Evolutionary conservation across 92 coral and sea anemone species (phyloP), one percentile per base, ranked within the genome.

Genomic region (Epizoanthus fatuus): DNA sequence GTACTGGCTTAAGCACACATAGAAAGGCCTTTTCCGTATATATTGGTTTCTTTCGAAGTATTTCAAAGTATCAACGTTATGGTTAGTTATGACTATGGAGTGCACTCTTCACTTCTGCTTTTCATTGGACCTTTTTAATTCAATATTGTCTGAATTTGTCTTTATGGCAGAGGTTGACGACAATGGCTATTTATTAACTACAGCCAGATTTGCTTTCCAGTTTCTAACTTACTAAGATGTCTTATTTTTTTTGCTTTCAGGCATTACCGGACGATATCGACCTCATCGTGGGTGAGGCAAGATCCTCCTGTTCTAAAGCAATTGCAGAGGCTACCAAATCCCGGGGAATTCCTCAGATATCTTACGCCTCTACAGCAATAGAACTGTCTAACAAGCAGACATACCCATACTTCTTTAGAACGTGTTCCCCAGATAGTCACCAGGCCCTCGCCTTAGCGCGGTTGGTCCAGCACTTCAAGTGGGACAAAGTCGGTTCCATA

Each of bases 281-380:
- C 90, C 84, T 97, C 78, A 95, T 97, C 76, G 89, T 97, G 52
- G 99, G 99, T 76, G 99, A 93, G 75, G 99, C 99, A 63, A 64
- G 99, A 14, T 97, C 99, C 51, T 89, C 90, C 17, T 97, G 99
- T 60, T 95, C 99, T 22, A 95, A 95, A 45, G 98, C 99, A 8
- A 97, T 97, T 40, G 92, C 99, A 52, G 81, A 86, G 81, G 93
- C 94, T 55, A 97, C 99, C 14, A 81, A 91, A 72, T 87, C 88
- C 55, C 95, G 86, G 63, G 78, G 85, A 67, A 95, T 95, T 17
- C 99, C 99, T 39, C 98, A 95, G 58, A 95, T 97, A 75, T 97
- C 99, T 0, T 97, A 97, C 89, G 99, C 99, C 3, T 97, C 99
- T 0, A 97, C 99, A 17, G 91, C 97, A 37, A 88, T 92, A 7